A percentile compares a stretch with the other conserved stretches of the same genome.
phyloP scores from a whole-genome alignment of 2,113 vertebrate species.

The Dipodomys ordii region DNA sequence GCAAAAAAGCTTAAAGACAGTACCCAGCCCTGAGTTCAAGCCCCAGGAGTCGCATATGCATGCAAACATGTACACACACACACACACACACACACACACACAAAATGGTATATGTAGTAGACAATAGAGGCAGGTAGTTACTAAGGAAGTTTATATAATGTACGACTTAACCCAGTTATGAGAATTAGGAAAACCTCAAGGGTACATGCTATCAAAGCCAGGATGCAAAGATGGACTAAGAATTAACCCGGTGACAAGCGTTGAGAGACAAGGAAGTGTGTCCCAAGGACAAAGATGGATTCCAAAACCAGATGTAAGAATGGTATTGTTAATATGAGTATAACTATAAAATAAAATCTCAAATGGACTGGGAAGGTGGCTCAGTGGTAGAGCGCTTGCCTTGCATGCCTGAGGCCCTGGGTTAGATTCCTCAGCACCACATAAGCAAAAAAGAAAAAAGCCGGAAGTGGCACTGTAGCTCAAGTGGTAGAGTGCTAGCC shows the following conservation, averaged over 20 bases:
- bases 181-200: neutral
- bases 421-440: too few species aligned
- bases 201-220: neutral
- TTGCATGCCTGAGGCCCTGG: too few species aligned
- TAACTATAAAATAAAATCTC: neutral
- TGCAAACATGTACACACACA: too few species aligned
- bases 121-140: neutral
- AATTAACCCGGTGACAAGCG: neutral
- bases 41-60: too few species aligned
- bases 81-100: too few species aligned
- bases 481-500: too few species aligned
- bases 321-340: neutral
- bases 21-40: too few species aligned
- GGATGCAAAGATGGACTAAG: neutral
- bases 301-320: neutral
- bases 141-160: neutral
- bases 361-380: neutral
- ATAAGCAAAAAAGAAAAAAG: too few species aligned
- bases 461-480: too few species aligned
- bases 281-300: neutral
- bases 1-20: too few species aligned
- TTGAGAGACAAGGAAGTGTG: neutral
- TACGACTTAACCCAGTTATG: too few species aligned
- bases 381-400: too few species aligned
- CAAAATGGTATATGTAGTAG: neutral